phyloP scores from a whole-genome alignment of 2,797 vertebrate genomes.

The Austrolebias charrua region DNA sequence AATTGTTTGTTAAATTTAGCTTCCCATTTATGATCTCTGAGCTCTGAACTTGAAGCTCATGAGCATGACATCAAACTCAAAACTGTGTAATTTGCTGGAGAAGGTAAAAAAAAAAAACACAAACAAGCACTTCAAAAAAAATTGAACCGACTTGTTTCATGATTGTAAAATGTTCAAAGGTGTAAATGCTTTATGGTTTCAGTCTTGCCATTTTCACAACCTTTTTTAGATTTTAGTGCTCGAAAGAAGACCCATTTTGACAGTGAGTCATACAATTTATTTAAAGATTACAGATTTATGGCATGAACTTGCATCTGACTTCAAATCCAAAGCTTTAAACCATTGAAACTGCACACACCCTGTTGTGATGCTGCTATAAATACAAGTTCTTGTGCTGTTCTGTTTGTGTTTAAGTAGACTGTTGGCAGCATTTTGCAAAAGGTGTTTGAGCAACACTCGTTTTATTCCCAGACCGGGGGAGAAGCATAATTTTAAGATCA shows the following conservation, averaged over 20 bases:
- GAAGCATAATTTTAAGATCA: conserved; percentile 26
- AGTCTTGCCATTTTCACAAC: neutral
- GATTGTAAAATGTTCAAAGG: conserved; percentile 31
- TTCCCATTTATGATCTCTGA: conserved; percentile 3
- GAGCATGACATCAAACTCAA: conserved; percentile 52
- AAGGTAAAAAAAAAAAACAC: neutral
- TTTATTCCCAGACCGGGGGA: conserved; percentile 19
- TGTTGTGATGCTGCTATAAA: conserved; percentile 26
- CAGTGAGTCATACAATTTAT: neutral
- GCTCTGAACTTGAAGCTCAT: conserved; percentile 41
- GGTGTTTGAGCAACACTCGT: conserved; percentile 26
- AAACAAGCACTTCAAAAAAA: conserved; percentile 20
- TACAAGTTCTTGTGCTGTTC: neutral
- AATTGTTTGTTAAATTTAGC: conserved; percentile 14
- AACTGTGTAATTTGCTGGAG: conserved; percentile 41
- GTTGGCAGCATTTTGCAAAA: neutral
- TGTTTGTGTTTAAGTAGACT: conserved; percentile 22
- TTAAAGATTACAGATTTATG: neutral
- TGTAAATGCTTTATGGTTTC: conserved; percentile 26
- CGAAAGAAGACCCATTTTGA: no score
- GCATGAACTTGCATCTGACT: conserved; percentile 4
- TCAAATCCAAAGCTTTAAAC: neutral
- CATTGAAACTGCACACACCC: neutral
- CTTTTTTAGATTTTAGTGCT: conserved; percentile 16
- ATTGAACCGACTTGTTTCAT: conserved; percentile 39